Evolutionary conservation across 35 echinoderm and acorn worm genomes (phyloP), one percentile per base, ranked within the genome.

Genomic region (Chiridota heheva): DNA sequence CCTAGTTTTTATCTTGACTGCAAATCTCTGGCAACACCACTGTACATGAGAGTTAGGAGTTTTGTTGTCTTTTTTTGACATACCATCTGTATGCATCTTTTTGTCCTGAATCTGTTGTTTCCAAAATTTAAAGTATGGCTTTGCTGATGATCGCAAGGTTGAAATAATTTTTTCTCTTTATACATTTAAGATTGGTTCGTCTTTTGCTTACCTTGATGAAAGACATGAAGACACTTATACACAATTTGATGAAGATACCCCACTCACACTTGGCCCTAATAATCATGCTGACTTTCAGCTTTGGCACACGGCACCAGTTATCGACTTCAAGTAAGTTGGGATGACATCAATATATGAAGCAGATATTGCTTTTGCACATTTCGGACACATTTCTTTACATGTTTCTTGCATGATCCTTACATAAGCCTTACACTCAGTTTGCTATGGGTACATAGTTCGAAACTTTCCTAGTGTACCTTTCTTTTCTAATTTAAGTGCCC

Each of bases 171-270:
- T 30, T 60, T 27, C 32, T 7, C 29, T 31, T 66, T 4, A 17
- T 66, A 25, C 1, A 67, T 39, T 51, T 41, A 13, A 74, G 70
- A 74, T 74, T 74, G 70, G 70, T 17, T 47, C 70, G 20, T 74
- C 70, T 30, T 24, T 74, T 2, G 70, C 43, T 22, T 51, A 74
- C 25, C 56, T 74, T 33, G 70, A 74, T 74, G 44, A 74, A 6
- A 25, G 56, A 32, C 20, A 51, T 1, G 44, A 29, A 3, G 56
- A 74, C 43, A 74, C 44, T 34, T 34, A 51, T 3, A 33, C 44
- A 51, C 43, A 20, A 42, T 74, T 74, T 74, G 70, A 74, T 51
- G 18, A 5, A 4, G 24, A 46, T 27, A 22, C 32, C 36, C 70
- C 70, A 10, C 40, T 74, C 7, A 44, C 56, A 18, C 56, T 74